A percentile compares a stretch with the other conserved stretches of the same genome.
Conservation (phyloP, 2,113 vertebrate species). For the Callipepla californica region DNA sequence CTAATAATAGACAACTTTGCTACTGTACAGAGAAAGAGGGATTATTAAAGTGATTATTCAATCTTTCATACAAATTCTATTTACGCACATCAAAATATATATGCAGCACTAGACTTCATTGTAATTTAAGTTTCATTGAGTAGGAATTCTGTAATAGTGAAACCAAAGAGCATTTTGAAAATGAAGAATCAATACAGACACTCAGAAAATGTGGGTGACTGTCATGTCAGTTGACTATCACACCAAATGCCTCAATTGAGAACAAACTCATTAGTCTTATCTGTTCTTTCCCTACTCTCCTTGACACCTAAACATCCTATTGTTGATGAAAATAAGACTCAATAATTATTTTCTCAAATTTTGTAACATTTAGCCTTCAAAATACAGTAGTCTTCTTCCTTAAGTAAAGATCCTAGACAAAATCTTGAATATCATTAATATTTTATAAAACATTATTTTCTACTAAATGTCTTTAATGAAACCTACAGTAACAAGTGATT, state of each 20-base stretch:
- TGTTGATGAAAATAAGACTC: not conserved
- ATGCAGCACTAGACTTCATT: not conserved
- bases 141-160: not conserved
- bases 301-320: not conserved
- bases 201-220: not conserved
- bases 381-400: not conserved
- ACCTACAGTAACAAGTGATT: not conserved
- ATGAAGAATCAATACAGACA: not conserved
- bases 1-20: conserved; percentile 2
- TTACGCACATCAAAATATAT: not conserved
- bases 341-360: not conserved
- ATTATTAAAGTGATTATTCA: not conserved
- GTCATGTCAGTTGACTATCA: not conserved
- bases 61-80: not conserved
- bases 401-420: not conserved
- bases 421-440: not conserved
- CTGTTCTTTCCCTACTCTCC: not conserved
- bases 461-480: not conserved
- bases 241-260: not conserved
- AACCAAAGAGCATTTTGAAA: not conserved
- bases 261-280: not conserved
- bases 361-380: not conserved
- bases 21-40: not conserved
- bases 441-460: not conserved
- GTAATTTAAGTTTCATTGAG: not conserved